Base-by-base conservation (phyloP, 2,888 invertebrate species). In the Diachrysia chrysitis region DNA sequence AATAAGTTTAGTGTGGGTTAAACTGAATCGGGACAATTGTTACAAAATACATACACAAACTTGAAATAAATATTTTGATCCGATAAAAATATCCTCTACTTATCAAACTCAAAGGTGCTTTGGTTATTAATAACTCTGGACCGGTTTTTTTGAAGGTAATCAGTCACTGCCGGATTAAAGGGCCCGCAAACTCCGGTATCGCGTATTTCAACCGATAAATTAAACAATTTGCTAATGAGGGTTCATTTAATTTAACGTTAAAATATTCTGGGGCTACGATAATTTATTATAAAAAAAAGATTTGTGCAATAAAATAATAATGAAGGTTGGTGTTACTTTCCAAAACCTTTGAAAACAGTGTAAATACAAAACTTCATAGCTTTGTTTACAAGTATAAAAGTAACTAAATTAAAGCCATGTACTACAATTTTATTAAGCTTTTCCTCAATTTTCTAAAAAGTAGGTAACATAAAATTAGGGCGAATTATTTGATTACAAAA, bases 91-190 rank as follows among this genome's bases (percentile, higher is more conserved):
- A 10, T 48, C 12, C 2, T 10, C 48, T 19, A 48, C 19, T 10
- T 48, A 48, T 17, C 6, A 17, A 7, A 10, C 46, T 7, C 46
- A 19, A 19, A 48, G 19, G 19, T 48, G 48, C 10, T 19, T 48
- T 17, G 19, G 48, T 48, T 48, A 48, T 48, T 48, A 48, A 48
- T 48, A 48, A 48, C 42, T 10, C 19, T 19, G 12, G 48, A 2
- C 48, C 48, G 19, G 17, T 48, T 2, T 48, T 19, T 48, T 48
- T 17, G 19, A 19, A 42, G 48, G 19, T 48, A 48, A 48, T 48
- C 48, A 48, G 19, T 48, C 48, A 48, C 48, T 48, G 48, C 48
- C 48, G 48, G 48, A 19, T 48, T 48, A 48, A 48, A 19, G 48
- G 10, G 2, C 19, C 19, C 19, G 2, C 42, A 48, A 46, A 46